phyloP scores from a whole-genome alignment of 2,113 vertebrate species.

The Capreolus pygargus region DNA sequence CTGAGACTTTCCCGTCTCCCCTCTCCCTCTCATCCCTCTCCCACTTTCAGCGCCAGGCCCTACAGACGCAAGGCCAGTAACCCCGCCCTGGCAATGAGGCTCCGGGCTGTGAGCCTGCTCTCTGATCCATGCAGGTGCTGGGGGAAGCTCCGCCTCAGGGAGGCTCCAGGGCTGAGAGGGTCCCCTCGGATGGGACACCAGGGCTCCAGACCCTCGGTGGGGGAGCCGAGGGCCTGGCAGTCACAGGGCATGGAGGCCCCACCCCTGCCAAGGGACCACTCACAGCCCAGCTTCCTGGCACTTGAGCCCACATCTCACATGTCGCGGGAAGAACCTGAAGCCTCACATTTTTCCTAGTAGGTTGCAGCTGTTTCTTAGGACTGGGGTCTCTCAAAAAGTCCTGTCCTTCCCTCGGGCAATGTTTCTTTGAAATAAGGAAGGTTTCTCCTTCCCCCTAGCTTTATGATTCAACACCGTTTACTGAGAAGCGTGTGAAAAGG shows the following conservation, averaged over 20 bases:
- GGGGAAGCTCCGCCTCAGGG: not conserved
- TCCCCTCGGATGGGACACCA: not conserved
- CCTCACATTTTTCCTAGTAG: not conserved
- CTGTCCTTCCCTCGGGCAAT: not conserved
- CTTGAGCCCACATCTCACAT: not conserved
- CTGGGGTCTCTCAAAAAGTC: slow-evolving; percentile 1
- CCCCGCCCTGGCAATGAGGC: too few species aligned
- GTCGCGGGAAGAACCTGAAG: not conserved
- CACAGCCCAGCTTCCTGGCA: not conserved
- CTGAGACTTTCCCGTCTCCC: not conserved
- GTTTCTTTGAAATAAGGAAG: slow-evolving; percentile 38
- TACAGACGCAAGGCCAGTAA: not conserved
- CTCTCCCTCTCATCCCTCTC: not conserved
- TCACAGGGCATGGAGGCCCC: not conserved
- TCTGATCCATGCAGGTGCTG: not conserved
- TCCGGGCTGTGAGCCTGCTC: too few species aligned
- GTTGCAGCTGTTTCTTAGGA: not conserved
- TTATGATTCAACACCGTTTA: not conserved
- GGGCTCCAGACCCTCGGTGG: not conserved
- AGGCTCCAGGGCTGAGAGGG: not conserved
- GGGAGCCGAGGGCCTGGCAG: not conserved
- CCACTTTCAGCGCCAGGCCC: not conserved
- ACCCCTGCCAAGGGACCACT: not conserved
- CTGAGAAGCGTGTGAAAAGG: not conserved
- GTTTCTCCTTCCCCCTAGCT: not conserved